Evolutionary conservation across 2,113 vertebrate genomes (phyloP), one percentile per base, ranked within the genome.

Genomic region (Glaucidium brasilianum): DNA sequence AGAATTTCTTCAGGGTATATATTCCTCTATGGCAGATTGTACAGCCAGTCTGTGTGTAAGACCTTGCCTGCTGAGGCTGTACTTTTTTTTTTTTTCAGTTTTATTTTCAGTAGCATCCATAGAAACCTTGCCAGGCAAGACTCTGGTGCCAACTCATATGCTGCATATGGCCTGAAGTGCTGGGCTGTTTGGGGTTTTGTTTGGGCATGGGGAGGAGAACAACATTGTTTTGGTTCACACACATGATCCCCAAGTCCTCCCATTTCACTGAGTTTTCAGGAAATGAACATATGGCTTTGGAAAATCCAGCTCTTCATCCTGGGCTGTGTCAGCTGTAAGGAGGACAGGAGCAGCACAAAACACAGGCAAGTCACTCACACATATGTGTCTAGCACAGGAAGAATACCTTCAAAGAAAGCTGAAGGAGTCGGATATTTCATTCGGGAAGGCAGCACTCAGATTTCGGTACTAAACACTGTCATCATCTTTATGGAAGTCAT

Each of bases 211-310:
- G 22, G 64, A 94, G 56, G 35, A 86, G 37, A 92, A 71, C 21
- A 63, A 71, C 21, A 1, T 8, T 74, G n/a, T 90, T 96, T 94
- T 71, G 15, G 15, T 84, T 93, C 68, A 74, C 73, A 74, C 22
- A 37, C 43, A 37, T 0, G 1, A 22, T 78, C 34, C 43, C 19
- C 0, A 0, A 91, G 69, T 86, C 39, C 43, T 80, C 34, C 22
- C 47, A 23, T 84, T 81, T 45, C 27, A 27, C 43, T 23, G 27
- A 78, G 56, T 77, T 95, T 87, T 84, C 53, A 85, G 62, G 73
- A 89, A 92, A 82, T 41, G 15, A 96, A 87, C 86, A 89, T 94
- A 95, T n/a, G 84, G 84, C 73, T 94, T 89, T 5, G 6, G 69
- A 89, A 88, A 62, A 91, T 60, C 60, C 77, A 81, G 25, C 47